Base-by-base conservation (phyloP, 2,113 vertebrate genomes). In the mouse (Mus musculus) region DNA sequence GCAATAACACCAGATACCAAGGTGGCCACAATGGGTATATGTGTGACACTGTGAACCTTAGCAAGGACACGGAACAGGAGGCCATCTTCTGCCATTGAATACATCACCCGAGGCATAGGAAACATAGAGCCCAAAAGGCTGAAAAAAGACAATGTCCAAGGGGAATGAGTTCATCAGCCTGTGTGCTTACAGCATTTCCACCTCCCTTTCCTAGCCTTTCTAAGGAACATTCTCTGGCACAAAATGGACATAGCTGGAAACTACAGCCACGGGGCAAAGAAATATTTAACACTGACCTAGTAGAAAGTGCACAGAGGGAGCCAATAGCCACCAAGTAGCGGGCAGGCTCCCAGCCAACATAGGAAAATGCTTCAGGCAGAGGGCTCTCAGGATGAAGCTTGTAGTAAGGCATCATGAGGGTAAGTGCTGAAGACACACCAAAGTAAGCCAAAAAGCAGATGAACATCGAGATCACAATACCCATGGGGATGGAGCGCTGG, bases 111-210 rank as follows among this genome's bases (percentile, higher is more conserved):
- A 36, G 99, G 99, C 99, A 99, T 99, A 22, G 99, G 99, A 95
- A 99, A 99, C 99, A 99, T 99, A 73, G 99, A 99, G 90, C 99
- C 99, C 46, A 99, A 98, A 94, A 99, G 98, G 97, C 99, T 99
- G 99, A 99, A 71, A 54, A 0, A 28, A 88, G 75, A 96, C 63
- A 97, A 93, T 46, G 39, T 10, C 78, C 93, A 78, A 77, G 39
- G 12, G 7, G n/a, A 19, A 39, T 77, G 78, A 96, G 39, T 26
- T 69, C n/a, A 49, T n/a, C 54, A 85, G 10, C 22, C 65, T 91
- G 12, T 76, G 69, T 67, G 61, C 11, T 84, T 86, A 80, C 78
- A 61, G 33, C 24, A n/a, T 85, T 54, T 82, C 56, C 22, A 56
- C 82, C 56, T 94, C 91, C 92, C 90, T 75, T 77, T 69, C n/a